Conservation (phyloP, 2,888 invertebrate genomes). For the Lasioglossum zephyrum region DNA sequence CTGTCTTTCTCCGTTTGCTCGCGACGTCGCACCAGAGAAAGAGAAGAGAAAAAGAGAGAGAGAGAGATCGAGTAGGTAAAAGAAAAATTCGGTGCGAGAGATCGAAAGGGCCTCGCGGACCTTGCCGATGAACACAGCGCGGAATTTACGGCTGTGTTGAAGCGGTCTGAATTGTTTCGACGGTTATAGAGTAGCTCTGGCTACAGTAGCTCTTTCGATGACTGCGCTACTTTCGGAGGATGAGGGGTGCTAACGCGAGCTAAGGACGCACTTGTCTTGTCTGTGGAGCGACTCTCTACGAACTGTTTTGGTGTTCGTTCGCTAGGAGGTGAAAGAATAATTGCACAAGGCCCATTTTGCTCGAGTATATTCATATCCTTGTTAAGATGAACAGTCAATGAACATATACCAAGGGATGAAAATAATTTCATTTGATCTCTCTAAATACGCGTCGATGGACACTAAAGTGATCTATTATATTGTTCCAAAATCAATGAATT, state of each 20-base stretch:
- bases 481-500: too few species aligned
- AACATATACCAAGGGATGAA: not conserved
- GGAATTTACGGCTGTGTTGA: constrained; percentile 57
- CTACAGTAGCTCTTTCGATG: constrained; percentile 25
- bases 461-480: too few species aligned
- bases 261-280: not conserved
- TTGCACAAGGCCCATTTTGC: not conserved
- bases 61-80: constrained; percentile 14
- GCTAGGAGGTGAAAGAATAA: not conserved
- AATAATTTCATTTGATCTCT: too few species aligned
- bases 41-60: not conserved
- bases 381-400: not conserved
- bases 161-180: constrained; percentile 58
- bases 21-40: too few species aligned
- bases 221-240: constrained; percentile 34
- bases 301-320: not conserved
- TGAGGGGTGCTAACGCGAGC: constrained; percentile 1
- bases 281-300: not conserved
- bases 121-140: constrained; percentile 45
- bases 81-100: constrained; percentile 26
- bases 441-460: too few species aligned
- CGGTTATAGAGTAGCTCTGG: constrained; percentile 42
- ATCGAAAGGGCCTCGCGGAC: constrained; percentile 58
- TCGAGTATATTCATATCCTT: too few species aligned
- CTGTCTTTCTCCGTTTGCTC: constrained; percentile 51